Percentiles rank a stretch among this genome's conserved stretches.
phyloP scores from a whole-genome alignment of 1,140 invertebrate species.

The Sitophilus oryzae region DNA sequence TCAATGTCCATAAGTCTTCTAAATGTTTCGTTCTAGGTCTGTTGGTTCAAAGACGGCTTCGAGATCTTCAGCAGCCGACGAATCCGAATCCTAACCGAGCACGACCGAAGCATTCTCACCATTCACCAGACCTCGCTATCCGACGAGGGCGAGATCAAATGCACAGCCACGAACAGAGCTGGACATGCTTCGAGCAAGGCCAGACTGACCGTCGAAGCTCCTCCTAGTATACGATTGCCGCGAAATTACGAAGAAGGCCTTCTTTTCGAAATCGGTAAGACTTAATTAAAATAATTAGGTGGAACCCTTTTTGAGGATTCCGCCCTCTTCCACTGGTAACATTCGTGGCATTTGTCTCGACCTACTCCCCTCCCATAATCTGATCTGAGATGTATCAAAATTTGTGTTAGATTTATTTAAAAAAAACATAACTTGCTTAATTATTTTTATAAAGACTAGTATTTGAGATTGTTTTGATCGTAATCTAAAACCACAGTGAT shows the following conservation, averaged over 20 bases:
- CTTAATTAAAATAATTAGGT: no score
- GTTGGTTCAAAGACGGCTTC: conserved; percentile 90
- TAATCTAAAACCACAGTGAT: no score
- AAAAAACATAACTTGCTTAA: no score
- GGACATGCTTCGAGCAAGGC: conserved; percentile 73
- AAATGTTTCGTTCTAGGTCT: conserved; percentile 54
- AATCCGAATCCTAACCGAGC: conserved; percentile 70
- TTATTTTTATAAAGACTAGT: no score
- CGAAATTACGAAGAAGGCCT: conserved; percentile 74
- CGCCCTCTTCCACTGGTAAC: no score
- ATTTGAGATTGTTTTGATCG: no score
- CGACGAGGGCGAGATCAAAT: conserved; percentile 84
- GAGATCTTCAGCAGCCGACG: conserved; percentile 77
- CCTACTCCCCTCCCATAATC: no score
- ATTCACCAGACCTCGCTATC: conserved; percentile 71
- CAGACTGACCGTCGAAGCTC: conserved; percentile 68
- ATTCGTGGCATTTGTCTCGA: no score
- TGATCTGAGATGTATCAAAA: no score
- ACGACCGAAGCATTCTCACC: conserved; percentile 70
- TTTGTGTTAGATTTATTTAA: no score
- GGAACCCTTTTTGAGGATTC: no score
- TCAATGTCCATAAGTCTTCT: no score
- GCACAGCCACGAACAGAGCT: conserved; percentile 75
- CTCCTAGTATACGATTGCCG: conserved; percentile 70
- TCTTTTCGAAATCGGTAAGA: conserved; percentile 40